Evolutionary conservation across 2,797 vertebrate species (phyloP), one percentile per base, ranked within the genome.

Genomic region (Holocentrus rufus): DNA sequence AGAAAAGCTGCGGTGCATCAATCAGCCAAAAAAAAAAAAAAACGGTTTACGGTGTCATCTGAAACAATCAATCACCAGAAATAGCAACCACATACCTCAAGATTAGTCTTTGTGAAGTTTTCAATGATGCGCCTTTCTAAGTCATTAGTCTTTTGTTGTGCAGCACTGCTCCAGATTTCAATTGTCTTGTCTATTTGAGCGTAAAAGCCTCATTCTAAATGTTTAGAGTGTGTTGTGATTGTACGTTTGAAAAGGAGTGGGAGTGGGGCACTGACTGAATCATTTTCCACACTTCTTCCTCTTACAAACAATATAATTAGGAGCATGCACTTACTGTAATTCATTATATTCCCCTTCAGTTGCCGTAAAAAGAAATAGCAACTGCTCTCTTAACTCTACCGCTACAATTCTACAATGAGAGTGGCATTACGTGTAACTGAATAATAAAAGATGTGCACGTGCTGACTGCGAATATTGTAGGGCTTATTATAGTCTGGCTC

Each of bases 371-470:
- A 27, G 44, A 64, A 57, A 61, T 20, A 76, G 75, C 66, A 72
- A 63, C 25, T 17, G 9, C 42, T 2, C 3, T 67, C 50, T 61
- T 54, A 23, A 27, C 27, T 52, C 56, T 62, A 39, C 7, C 57
- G 58, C 69, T 13, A 56, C 18, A 39, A 54, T 50, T 60, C 70
- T 9, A 61, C n/a, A 34, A 50, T 52, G 18, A 60, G 52, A 36
- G 1, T 42, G 55, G 57, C 49, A 42, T 78, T 65, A 74, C 20
- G 25, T 15, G 60, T 74, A 55, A 79, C 72, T 77, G 53, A 79
- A 77, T 84, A 49, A 74, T 83, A 53, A 52, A 61, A 62, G 44
- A 68, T 3, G 5, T 56, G 74, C n/a, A n/a, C n/a, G n/a, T n/a
- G n/a, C n/a, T n/a, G n/a, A n/a, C n/a, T n/a, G n/a, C n/a, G n/a